A percentile compares a stretch with the other conserved stretches of the same genome.
Conservation (phyloP, 1,140 invertebrate species). For the Dendrolimus punctatus region DNA sequence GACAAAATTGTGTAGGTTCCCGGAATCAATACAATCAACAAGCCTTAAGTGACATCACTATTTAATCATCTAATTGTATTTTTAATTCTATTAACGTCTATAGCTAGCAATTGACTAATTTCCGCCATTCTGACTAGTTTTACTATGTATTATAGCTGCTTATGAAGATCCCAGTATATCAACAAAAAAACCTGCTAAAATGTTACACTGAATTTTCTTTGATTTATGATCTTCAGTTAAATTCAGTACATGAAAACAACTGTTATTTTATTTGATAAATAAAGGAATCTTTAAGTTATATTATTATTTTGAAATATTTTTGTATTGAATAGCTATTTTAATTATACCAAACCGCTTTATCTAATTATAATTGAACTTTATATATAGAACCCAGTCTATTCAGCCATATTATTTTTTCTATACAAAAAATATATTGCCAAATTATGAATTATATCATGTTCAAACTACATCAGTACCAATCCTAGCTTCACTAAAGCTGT, state of each 20-base stretch:
- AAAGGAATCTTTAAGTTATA: no score
- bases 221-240: no score
- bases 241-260: no score
- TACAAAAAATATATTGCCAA: conserved; percentile 60
- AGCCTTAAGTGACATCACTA: conserved; percentile 55
- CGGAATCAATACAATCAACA: conserved; percentile 40
- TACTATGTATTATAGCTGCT: conserved; percentile 48
- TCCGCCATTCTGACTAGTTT: conserved; percentile 49
- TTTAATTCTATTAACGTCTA: conserved; percentile 57
- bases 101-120: conserved; percentile 70
- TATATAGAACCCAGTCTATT: conserved; percentile 42
- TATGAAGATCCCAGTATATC: neutral
- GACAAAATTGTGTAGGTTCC: conserved; percentile 19
- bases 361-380: conserved; percentile 27
- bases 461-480: conserved; percentile 54
- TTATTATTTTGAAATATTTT: conserved; percentile 38
- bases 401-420: conserved; percentile 35
- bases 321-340: conserved; percentile 49
- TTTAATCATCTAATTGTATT: conserved; percentile 39
- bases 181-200: no score
- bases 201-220: no score
- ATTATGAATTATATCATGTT: conserved; percentile 16
- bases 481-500: conserved; percentile 65
- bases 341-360: conserved; percentile 53
- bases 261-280: no score